Conservation (phyloP, 2,113 vertebrate genomes). For the Pyrgilauda ruficollis region DNA sequence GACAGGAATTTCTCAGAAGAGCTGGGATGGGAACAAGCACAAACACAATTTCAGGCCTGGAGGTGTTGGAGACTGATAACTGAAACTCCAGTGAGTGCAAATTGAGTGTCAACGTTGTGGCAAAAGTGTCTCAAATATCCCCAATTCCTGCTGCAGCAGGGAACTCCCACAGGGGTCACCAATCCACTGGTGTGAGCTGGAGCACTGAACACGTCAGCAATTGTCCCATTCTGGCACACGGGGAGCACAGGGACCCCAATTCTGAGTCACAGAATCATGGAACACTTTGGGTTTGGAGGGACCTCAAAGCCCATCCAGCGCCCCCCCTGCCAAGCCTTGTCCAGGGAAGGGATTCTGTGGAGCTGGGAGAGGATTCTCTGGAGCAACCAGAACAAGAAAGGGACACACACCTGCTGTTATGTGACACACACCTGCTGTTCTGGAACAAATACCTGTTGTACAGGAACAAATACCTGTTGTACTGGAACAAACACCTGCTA, state of each 20-base stretch:
- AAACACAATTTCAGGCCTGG: not conserved
- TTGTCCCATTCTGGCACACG: not conserved
- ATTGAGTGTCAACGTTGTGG: fast-evolving
- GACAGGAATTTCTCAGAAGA: not conserved
- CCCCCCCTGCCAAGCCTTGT: not conserved
- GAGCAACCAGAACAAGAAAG: not conserved
- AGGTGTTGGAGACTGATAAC: not conserved
- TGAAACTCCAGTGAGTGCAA: not conserved
- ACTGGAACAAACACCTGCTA: too few relatives aligned
- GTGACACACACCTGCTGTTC: not conserved
- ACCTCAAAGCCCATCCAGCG: not conserved
- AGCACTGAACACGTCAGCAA: not conserved
- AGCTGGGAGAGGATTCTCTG: not conserved
- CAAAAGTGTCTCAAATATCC: not conserved
- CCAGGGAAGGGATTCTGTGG: not conserved
- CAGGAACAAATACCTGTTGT: not conserved
- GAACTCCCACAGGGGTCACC: not conserved
- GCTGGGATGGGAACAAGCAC: not conserved
- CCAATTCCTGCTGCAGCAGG: not conserved
- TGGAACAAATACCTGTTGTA: not conserved
- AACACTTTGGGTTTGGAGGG: not conserved
- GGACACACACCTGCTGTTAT: too few relatives aligned
- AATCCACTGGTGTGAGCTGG: not conserved
- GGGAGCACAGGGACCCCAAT: not conserved
- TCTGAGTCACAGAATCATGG: not conserved